These are phyloP conservation scores for Eristalis arbustorum DNA, from an alignment of 2,888 invertebrate genomes.

Conservation along the genomic window DNA sequence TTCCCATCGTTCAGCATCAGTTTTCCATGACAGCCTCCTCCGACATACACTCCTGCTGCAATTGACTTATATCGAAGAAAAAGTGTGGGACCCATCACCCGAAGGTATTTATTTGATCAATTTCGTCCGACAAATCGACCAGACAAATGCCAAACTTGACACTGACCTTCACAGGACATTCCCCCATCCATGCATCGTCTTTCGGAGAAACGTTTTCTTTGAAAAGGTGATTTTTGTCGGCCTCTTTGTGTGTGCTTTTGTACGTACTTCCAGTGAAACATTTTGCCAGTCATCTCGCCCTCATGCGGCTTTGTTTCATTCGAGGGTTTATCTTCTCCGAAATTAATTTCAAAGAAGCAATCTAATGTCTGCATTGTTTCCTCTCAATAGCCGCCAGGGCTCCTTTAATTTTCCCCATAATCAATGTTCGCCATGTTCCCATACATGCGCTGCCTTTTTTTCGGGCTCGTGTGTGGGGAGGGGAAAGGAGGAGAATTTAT, in stretches of 20 bases:
- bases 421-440: background rate
- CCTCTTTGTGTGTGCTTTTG: too few species aligned
- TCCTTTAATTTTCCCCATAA: background rate
- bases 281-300: background rate
- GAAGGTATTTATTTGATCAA: too few species aligned
- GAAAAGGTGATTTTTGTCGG: background rate
- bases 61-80: too few species aligned
- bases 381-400: background rate
- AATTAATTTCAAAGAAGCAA: background rate
- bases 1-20: too few species aligned
- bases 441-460: background rate
- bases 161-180: background rate
- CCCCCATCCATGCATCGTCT: background rate
- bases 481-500: background rate
- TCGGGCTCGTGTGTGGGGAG: too few species aligned
- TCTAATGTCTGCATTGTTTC: background rate
- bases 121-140: too few species aligned
- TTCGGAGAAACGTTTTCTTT: background rate
- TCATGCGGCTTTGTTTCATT: background rate
- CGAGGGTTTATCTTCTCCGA: background rate
- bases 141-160: background rate
- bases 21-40: too few species aligned
- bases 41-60: too few species aligned
- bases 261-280: too few species aligned
- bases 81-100: too few species aligned